Base-by-base conservation (phyloP, 2,113 vertebrate genomes). In the Potamarius usumacintae region DNA sequence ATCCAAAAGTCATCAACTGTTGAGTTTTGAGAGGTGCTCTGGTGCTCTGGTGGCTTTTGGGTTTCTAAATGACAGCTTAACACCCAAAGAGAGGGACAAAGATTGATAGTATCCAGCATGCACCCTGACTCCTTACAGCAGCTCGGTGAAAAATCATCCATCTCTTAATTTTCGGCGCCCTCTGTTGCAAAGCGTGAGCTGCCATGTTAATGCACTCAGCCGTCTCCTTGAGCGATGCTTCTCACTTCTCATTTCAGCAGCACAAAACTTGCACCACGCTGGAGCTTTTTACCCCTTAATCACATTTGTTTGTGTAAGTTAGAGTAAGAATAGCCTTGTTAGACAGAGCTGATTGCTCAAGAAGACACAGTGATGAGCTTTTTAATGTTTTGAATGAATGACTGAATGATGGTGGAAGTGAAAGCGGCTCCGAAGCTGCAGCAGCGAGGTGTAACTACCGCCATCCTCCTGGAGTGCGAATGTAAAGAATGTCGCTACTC, bases 401-500 rank as follows among this genome's bases (percentile, higher is more conserved):
- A 79, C n/a, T 57, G 6, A 7, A 27, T 34, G 48, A 17, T 53
- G 52, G 58, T 25, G 20, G 63, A 76, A 42, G 34, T 17, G 74
- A 82, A 82, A 27, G n/a, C 17, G 74, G 84, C 78, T 65, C 52
- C 27, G 25, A 48, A 60, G 79, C 80, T 60, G 55, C 82, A 71
- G 72, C 71, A 83, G 67, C 67, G 57, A 63, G 76, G 85, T 85
- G 87, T 87, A 90, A 86, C 58, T 48, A 84, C 81, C 42, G 42
- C 42, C 82, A 4, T 86, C 84, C 65, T 91, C 84, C 60, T 72
- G 65, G 72, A 58, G 82, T 30, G 87, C 84, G 88, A 89, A 89
- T 34, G 53, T 89, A 58, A 87, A 83, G 57, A 89, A 89, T 79
- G 86, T 90, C 81, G 18, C 83, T 63, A 87, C 90, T 89, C 88